Evolutionary conservation across 2,113 vertebrate genomes (phyloP).

Genomic region (Accipiter virgatus): DNA sequence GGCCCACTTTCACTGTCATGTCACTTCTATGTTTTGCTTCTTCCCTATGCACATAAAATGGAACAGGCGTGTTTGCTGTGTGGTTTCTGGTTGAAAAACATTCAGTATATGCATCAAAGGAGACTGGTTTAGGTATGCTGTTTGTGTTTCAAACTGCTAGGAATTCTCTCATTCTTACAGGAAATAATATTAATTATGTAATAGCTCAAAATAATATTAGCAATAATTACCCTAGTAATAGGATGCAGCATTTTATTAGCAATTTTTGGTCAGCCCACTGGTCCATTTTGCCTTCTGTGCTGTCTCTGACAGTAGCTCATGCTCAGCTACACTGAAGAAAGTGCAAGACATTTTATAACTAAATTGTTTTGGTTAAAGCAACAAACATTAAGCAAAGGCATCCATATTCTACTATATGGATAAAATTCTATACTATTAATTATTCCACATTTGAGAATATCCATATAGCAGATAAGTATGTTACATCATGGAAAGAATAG

Average conservation of each 20-base stretch:
- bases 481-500: constrained; percentile 34
- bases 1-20: background rate
- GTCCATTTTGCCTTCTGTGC: background rate
- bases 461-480: background rate
- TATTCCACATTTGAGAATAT: background rate
- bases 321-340: background rate
- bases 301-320: background rate
- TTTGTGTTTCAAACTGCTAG: background rate
- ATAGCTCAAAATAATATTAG: background rate
- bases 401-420: background rate
- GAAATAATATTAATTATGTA: background rate
- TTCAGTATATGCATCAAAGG: background rate
- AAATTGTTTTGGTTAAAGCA: background rate
- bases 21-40: background rate
- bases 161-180: background rate
- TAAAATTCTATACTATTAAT: background rate
- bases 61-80: accelerated
- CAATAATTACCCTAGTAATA: background rate
- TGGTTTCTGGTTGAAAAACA: background rate
- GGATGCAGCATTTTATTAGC: background rate
- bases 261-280: background rate
- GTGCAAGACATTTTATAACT: background rate
- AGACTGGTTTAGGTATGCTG: background rate
- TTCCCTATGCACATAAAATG: background rate
- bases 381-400: background rate